Evolutionary conservation across 64 coral and sea anemone species (phyloP), one percentile per base, ranked within the genome.

Genomic region (Pocillopora damicornis): DNA sequence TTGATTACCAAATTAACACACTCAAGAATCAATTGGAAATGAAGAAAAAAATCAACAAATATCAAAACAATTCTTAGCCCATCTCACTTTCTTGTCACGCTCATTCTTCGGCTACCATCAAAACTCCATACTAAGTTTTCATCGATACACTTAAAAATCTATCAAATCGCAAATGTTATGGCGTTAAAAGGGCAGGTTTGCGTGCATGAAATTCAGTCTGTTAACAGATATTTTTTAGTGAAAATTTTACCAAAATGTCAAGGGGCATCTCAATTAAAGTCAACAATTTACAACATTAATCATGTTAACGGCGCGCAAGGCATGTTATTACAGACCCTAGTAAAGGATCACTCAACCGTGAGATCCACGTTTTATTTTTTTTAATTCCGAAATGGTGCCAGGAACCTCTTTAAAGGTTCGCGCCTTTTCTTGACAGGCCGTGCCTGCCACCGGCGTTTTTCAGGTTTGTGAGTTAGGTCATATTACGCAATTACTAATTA

Each of bases 371-470:
- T 30, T 30, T 30, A 72, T 83, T 7, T 18, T 7, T 51, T 51
- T 51, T 51, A 4, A 73, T 85, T 85, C 81, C 37, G 61, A 72
- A 83, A 51, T n/a, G 51, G 37, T 72, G 63, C 37, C 20, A 51
- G 59, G 11, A 85, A 72, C 22, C 64, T 58, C 37, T 12, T 85
- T 30, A 72, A 67, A 67, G 80, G 58, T 71, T 85, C 65, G 81
- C 81, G 81, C 81, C 36, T n/a, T 85, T 73, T 85, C 25, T 72
- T 66, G 62, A 23, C 42, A 56, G 25, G 25, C 13, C 60, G 60
- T 17, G 15, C 45, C 13, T 73, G 81, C 81, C 81, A 85, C 81
- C 81, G 12, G 81, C 65, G 63, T 11, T 30, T 85, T 85, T 85
- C 81, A 62, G 37, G 64, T 63, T 63, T 8, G 45, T 20, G 4